phyloP scores from a whole-genome alignment of 2,888 invertebrate species.

The Meghimatium bilineatum region DNA sequence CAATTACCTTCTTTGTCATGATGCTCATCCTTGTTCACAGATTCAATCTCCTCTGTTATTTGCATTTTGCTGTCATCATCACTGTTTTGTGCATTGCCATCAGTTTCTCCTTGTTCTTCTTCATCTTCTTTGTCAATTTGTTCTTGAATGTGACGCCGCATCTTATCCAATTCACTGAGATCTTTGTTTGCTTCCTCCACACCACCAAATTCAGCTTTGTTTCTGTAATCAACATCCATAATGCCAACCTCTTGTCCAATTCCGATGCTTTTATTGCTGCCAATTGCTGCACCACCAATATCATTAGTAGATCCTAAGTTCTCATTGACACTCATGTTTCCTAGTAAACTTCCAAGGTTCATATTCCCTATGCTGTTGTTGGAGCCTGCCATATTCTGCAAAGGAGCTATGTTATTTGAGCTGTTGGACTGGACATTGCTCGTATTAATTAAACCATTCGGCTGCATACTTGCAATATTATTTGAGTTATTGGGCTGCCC shows the following conservation, averaged over 20 bases:
- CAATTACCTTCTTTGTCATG: constrained; percentile 10
- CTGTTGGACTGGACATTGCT: constrained; percentile 15
- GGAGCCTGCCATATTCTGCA: constrained; percentile 37
- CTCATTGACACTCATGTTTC: neutral
- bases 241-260: constrained; percentile 42
- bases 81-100: neutral
- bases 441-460: constrained; percentile 18
- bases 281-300: neutral
- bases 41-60: constrained; percentile 7
- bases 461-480: too few relatives aligned
- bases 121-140: constrained; percentile 44
- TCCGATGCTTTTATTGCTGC: neutral
- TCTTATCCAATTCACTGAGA: constrained; percentile 41
- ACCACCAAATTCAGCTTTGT: constrained; percentile 29
- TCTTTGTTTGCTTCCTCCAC: constrained; percentile 38
- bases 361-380: constrained; percentile 49
- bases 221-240: constrained; percentile 47
- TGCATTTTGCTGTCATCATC: constrained; percentile 5
- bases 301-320: neutral
- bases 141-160: constrained; percentile 42
- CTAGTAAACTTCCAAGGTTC: constrained; percentile 25
- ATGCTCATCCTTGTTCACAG: neutral
- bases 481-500: neutral
- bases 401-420: constrained; percentile 33
- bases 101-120: constrained; percentile 30